Percentiles rank a stretch among this genome's conserved stretches.
Conservation (phyloP, 2,888 invertebrate species). For the Mylabris sibirica region DNA sequence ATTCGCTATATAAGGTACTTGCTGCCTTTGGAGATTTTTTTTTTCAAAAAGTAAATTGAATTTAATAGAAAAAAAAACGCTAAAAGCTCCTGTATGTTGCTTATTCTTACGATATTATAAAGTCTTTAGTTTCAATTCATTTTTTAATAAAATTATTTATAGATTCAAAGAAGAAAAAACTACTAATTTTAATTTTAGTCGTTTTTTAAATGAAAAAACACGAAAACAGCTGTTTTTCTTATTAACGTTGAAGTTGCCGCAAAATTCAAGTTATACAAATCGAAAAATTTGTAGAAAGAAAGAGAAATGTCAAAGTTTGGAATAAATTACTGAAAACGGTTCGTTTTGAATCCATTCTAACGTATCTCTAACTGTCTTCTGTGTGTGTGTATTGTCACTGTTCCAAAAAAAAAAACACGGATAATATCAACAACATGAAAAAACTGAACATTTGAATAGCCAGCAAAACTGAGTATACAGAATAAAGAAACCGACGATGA, state of each 20-base stretch:
- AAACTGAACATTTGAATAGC: no score
- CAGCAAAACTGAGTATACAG: conserved; percentile 36
- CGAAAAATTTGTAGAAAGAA: neutral
- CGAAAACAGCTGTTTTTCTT: neutral
- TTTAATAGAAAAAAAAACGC: no score
- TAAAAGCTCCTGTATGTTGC: no score
- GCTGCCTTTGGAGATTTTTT: no score
- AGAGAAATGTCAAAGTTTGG: neutral
- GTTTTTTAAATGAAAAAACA: neutral
- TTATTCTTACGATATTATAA: no score
- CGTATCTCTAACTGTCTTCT: conserved; percentile 22
- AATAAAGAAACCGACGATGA: conserved; percentile 26
- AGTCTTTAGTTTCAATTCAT: no score
- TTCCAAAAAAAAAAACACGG: neutral
- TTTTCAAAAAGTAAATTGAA: no score
- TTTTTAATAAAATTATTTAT: no score
- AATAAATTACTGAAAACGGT: neutral
- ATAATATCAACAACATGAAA: no score
- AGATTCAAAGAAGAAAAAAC: no score
- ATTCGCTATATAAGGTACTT: no score
- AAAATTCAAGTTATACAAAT: neutral
- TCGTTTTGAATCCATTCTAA: neutral
- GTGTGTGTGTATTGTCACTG: neutral
- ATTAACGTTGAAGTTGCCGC: neutral
- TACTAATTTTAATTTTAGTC: no score